Conservation (phyloP, 2,888 invertebrate species). For the Campaea margaritaria region DNA sequence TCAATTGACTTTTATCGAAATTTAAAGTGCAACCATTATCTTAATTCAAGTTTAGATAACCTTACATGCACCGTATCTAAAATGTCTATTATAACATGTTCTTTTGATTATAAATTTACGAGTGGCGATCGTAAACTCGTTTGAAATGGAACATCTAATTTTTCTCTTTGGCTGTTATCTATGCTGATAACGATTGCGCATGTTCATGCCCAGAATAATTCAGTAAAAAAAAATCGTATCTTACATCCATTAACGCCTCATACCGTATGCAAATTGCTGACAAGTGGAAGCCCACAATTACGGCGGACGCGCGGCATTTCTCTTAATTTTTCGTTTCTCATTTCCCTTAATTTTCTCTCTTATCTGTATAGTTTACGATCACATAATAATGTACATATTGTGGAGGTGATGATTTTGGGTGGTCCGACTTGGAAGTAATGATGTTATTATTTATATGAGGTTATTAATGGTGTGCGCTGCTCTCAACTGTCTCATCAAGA, state of each 20-base stretch:
- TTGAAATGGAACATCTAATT: conserved; percentile 43
- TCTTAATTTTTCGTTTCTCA: conserved; percentile 67
- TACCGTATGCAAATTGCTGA: conserved; percentile 79
- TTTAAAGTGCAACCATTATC: conserved; percentile 35
- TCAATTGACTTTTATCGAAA: conserved; percentile 28
- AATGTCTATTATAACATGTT: conserved; percentile 37
- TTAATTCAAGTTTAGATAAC: conserved; percentile 35
- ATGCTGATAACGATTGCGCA: conserved; percentile 71
- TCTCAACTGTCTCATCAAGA: conserved; percentile 78
- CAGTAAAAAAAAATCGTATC: conserved; percentile 70
- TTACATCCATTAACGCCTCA: conserved; percentile 78
- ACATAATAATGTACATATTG: conserved; percentile 58
- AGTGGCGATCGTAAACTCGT: conserved; percentile 46
- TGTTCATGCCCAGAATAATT: conserved; percentile 66
- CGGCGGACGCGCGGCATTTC: conserved; percentile 57
- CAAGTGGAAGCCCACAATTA: conserved; percentile 68
- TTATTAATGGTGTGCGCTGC: conserved; percentile 74
- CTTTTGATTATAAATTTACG: conserved; percentile 32
- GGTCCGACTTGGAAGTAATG: conserved; percentile 74
- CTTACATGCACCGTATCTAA: conserved; percentile 32
- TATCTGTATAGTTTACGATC: conserved; percentile 72
- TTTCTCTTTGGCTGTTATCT: conserved; percentile 65
- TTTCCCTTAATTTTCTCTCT: conserved; percentile 68
- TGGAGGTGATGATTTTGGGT: conserved; percentile 83
- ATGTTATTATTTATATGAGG: conserved; percentile 79